Evolutionary conservation across 2,113 vertebrate species (phyloP), one percentile per base, ranked within the genome.

Genomic region (Macrotus californicus): DNA sequence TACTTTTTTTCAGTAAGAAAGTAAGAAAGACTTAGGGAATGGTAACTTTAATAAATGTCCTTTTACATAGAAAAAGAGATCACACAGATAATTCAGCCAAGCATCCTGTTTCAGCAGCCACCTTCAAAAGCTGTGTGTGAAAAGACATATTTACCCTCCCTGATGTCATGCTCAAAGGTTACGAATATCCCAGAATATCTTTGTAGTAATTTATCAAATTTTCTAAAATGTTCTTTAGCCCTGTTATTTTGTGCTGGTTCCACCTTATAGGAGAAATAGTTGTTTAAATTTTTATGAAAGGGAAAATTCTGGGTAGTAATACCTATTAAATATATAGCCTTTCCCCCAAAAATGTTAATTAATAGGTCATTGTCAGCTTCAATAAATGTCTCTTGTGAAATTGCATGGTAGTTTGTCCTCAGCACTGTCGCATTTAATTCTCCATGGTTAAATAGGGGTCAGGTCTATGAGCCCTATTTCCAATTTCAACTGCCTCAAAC

Each of bases 201-300:
- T 91, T 64, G 70, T 36, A 43, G 54, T 72, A 72, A 89, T 81
- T 77, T 82, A 64, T 77, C 69, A 93, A 4, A 79, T 70, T 83
- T 93, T 90, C 56, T 77, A 11, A 70, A 70, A 82, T 10, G 34
- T 89, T 81, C 26, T 91, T 83, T 82, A 61, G 18, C 54, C n/a
- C 8, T 88, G 39, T 6, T 88, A 85, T 77, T 91, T 87, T 72
- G 6, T 94, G 72, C 24, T 73, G 34, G 9, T 85, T 94, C 61
- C 16, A 48, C 31, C 79, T 90, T 41, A 54, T 22, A 82, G 41
- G 48, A 89, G 61, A 87, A 87, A 84, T 81, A 15, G 22, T 83
- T 94, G 13, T 94, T 84, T 97, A 46, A 90, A 90, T 92, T 87
- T 97, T 92, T 87, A 76, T 87, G 56, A 89, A n/a, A 77, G 22